These are phyloP conservation scores for Urocolius indicus DNA, from an alignment of 2,113 vertebrate genomes.

Conservation along the genomic window DNA sequence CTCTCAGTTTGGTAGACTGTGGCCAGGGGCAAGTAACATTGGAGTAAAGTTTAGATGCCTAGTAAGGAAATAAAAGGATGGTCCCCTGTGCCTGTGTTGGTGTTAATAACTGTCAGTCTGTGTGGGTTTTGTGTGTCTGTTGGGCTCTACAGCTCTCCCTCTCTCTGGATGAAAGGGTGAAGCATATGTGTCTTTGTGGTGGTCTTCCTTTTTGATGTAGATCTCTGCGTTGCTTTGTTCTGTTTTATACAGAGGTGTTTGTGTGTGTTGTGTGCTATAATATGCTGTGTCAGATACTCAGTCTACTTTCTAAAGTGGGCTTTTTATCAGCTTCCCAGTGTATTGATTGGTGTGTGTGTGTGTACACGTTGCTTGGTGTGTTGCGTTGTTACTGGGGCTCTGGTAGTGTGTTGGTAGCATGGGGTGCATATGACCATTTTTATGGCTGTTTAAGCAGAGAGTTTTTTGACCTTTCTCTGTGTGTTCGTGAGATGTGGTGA, in stretches of 20 bases:
- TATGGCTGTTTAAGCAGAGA: neutral
- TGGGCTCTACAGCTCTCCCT: neutral
- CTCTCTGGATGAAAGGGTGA: slow-evolving; percentile 35
- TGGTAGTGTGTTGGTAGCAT: neutral
- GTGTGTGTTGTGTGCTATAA: neutral
- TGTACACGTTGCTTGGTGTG: neutral
- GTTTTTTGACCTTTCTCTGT: slow-evolving; percentile 17
- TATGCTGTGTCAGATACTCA: neutral
- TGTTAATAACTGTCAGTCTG: neutral
- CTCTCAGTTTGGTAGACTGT: neutral
- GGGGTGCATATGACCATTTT: neutral
- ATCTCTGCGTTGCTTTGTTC: slow-evolving; percentile 49
- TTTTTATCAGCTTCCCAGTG: neutral
- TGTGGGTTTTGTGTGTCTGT: neutral
- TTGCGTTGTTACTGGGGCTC: neutral
- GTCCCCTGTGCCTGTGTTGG: neutral
- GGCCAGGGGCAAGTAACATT: slow-evolving; percentile 44
- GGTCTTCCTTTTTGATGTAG: slow-evolving; percentile 50
- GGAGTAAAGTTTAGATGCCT: slow-evolving; percentile 31
- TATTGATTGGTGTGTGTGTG: neutral
- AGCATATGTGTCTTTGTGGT: slow-evolving; percentile 55
- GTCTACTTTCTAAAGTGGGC: neutral
- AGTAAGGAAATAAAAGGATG: neutral
- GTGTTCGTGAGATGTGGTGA: slow-evolving; percentile 29
- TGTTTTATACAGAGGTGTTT: neutral